phyloP scores from a whole-genome alignment of 2,888 invertebrate genomes.

The Ectemnius lituratus region DNA sequence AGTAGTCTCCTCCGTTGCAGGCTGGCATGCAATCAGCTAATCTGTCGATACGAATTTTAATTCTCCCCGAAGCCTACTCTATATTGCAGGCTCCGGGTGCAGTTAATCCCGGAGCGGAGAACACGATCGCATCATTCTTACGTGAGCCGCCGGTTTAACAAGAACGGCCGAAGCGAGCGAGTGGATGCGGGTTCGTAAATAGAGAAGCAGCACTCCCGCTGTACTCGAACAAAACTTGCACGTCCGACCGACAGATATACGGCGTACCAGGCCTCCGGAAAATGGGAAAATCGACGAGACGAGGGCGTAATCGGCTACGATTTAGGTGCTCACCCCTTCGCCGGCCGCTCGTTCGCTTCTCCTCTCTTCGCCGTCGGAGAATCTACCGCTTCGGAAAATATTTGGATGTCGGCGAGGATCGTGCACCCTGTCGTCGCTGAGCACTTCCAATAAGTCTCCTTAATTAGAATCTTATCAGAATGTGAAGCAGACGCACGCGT shows the following conservation, averaged over 20 bases:
- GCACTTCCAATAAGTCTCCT: constrained; percentile 62
- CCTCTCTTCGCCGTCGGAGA: no score
- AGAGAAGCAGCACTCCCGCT: background rate
- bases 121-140: constrained; percentile 1
- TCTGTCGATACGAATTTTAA: background rate
- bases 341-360: no score
- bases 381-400: no score
- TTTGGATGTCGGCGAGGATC: no score
- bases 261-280: constrained; percentile 8
- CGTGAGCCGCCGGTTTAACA: background rate
- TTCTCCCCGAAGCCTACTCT: background rate
- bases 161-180: background rate
- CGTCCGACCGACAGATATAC: constrained; percentile 14
- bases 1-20: no score
- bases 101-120: background rate
- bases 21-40: no score
- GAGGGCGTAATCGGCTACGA: constrained; percentile 31
- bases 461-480: constrained; percentile 73
- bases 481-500: constrained; percentile 53
- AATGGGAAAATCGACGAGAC: constrained; percentile 12
- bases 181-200: constrained; percentile 3
- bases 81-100: background rate
- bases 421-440: constrained; percentile 18
- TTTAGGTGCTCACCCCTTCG: background rate
- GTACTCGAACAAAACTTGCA: constrained; percentile 7